phyloP scores from a whole-genome alignment of 2,797 vertebrate species.

The Platyrinchus mystaceus region DNA sequence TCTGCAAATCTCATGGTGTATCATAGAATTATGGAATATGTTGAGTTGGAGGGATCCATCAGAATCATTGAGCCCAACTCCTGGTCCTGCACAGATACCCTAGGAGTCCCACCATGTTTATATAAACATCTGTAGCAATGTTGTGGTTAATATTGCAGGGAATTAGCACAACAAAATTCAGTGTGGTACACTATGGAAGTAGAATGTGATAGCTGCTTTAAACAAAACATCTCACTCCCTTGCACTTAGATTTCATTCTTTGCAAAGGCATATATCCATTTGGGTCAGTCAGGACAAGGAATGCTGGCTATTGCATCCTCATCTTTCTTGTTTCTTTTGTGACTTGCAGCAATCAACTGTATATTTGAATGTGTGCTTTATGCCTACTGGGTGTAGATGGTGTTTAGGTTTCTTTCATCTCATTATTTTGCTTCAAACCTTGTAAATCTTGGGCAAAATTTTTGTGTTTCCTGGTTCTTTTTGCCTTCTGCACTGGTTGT shows the following conservation, averaged over 20 bases:
- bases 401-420: background rate
- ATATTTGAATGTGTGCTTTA: background rate
- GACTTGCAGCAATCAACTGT: background rate
- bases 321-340: background rate
- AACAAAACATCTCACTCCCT: background rate
- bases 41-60: background rate
- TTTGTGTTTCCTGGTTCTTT: background rate
- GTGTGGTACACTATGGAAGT: background rate
- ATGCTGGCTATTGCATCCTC: background rate
- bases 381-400: background rate
- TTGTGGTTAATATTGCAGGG: background rate
- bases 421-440: background rate
- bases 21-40: background rate
- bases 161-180: background rate
- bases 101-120: background rate
- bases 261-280: fast-evolving
- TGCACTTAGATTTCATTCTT: background rate
- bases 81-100: background rate
- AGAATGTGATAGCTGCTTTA: background rate
- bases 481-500: background rate
- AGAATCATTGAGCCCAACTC: background rate
- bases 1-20: background rate
- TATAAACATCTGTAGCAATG: background rate
- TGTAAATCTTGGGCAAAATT: background rate
- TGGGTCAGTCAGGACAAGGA: background rate